A percentile compares a stretch with the other conserved stretches of the same genome.
These are phyloP conservation scores for Myiozetetes cayanensis DNA, from an alignment of 2,113 vertebrate genomes.

Conservation along the genomic window DNA sequence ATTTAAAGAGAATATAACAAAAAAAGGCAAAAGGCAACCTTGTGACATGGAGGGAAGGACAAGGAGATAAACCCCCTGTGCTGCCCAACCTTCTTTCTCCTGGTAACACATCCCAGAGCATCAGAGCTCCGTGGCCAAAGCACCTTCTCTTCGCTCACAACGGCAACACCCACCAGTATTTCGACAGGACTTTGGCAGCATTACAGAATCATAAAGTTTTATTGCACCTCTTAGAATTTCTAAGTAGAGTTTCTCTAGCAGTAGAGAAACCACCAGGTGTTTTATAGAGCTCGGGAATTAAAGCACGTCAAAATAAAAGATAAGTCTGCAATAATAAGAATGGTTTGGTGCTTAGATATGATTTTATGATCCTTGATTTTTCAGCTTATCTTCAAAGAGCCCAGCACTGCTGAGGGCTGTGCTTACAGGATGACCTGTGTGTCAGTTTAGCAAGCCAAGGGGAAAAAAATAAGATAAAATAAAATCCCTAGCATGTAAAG, in stretches of 20 bases:
- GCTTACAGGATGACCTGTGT: background rate
- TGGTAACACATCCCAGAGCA: background rate
- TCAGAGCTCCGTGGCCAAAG: background rate
- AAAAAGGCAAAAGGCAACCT: background rate
- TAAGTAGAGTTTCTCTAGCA: background rate
- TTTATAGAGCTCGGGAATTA: background rate
- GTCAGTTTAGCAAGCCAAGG: background rate
- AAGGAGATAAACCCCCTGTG: background rate
- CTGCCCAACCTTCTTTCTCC: background rate
- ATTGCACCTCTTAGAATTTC: background rate
- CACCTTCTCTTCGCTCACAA: background rate
- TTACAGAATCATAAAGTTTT: background rate
- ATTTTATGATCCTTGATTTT: background rate
- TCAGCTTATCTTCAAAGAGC: background rate
- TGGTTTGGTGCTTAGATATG: background rate
- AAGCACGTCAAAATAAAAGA: background rate
- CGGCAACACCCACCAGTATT: background rate
- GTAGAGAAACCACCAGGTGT: background rate
- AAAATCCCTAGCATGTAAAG: background rate
- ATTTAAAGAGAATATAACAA: background rate
- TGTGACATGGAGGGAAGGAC: rapidly evolving
- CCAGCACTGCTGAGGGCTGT: background rate
- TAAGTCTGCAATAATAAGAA: background rate
- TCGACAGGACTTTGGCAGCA: background rate
- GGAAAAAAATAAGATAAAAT: background rate